Evolutionary conservation across 2,113 vertebrate species (phyloP), one percentile per base, ranked within the genome.

Genomic region (Syngnathus scovelli): DNA sequence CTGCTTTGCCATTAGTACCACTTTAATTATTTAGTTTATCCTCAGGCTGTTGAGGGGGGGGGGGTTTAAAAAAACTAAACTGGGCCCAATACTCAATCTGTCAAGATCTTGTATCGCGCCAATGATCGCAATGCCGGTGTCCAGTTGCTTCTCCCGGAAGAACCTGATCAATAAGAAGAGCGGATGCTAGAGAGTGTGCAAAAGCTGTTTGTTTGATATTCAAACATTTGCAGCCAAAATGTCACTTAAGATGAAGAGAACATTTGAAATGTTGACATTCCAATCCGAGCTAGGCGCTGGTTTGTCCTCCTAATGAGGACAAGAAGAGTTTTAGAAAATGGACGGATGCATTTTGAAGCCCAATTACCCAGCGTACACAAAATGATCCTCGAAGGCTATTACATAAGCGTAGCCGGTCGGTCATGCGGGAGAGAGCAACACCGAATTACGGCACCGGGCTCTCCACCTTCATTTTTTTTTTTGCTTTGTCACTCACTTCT

Each of bases 401-500:
- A 41, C 70, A 69, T 61, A 78, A 81, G 59, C 66, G 64, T 21
- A 72, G 61, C 27, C 54, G 71, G 63, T 69, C 79, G 71, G 63
- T 69, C 79, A 74, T 38, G 52, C 68, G 59, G 2, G 27, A 33
- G 44, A 78, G 9, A 66, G 61, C 64, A 78, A 77, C 56, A 39
- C 36, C 16, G 58, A 38, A 38, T 60, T 18, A 19, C 36, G 16
- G 36, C 58, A 19, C 36, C 36, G 9, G 19, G 37, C 18, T 12
- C 52, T 23, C 11, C 52, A 23, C 52, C 52, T 55, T 58, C 33
- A 15, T 33, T 54, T 18, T 38, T 37, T 38, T 37, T 65, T 65
- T 51, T 71, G 68, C 66, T 70, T 68, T 69, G 61, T 60, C 52
- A 43, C 65, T 65, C 69, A 16, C 56, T 8, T 64, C n/a, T 65